Evolutionary conservation across 2,888 invertebrate species (phyloP), one percentile per base, ranked within the genome.

Genomic region (Eilema caniola): DNA sequence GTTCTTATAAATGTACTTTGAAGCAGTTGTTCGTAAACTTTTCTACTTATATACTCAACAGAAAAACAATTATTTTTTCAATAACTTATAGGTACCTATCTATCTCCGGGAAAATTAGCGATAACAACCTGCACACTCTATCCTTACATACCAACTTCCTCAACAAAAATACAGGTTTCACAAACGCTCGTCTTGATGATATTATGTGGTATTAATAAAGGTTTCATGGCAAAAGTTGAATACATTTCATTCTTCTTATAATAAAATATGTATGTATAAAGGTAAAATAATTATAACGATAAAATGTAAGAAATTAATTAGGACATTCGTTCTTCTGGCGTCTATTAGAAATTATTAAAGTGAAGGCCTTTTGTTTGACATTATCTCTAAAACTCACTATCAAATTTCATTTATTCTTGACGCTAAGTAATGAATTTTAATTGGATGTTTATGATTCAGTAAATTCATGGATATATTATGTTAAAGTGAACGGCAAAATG

Each of bases 301-400:
- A 69, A 41, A 69, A 68, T 73, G 47, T 71, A 71, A 68, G 73
- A 65, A 66, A 62, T 76, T 71, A 60, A 73, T 67, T 71, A 71
- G 62, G 25, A 8, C 68, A 61, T 24, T 31, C 41, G 71, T 66
- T 69, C 23, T 62, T 62, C 56, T 71, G 64, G 62, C 33, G 70
- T 70, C 37, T 63, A 16, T 53, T 31, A 14, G 4, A 56, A 57
- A 62, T 57, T 56, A 47, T 23, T 1, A 60, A 12, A 37, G 25
- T 37, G 12, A 66, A n/a, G 41, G 16, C 23, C 23, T 37, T 66
- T 33, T 31, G 7, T 16, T 23, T 23, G n/a, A 31, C 8, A 28
- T 63, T 14, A 31, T 53, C 11, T 33, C 47, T 33, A 3, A 14
- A 62, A 37, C 14, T 12, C 14, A 23, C 23, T 37, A 23, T 3